Evolutionary conservation across 2,113 vertebrate genomes (phyloP).

Genomic region (Sialia sialis): DNA sequence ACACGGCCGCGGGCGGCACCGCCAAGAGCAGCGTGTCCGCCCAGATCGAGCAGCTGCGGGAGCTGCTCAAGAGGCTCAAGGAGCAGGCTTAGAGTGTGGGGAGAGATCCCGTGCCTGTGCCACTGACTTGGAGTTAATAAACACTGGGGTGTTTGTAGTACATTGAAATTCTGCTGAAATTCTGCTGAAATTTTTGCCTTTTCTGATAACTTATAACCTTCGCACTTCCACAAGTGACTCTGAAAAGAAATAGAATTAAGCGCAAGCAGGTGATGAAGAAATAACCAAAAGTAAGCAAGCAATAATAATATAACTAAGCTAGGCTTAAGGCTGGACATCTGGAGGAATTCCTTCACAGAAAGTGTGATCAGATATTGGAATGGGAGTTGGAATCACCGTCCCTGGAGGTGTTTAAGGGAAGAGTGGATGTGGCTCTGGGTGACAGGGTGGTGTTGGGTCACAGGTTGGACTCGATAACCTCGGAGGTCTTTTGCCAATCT

Average conservation of each 20-base stretch:
- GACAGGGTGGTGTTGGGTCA: neutral
- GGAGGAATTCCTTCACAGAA: neutral
- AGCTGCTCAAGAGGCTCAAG: slow-evolving; percentile 73
- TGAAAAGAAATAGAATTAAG: neutral
- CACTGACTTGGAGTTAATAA: slow-evolving; percentile 42
- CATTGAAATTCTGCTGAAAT: neutral
- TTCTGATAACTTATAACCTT: neutral
- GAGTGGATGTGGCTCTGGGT: neutral
- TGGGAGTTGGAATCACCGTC: neutral
- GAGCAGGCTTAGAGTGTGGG: slow-evolving; percentile 47
- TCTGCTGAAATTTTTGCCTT: too few species aligned
- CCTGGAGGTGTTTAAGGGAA: neutral
- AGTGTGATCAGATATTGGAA: neutral
- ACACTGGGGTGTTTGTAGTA: slow-evolving; percentile 4
- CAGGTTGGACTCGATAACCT: too few species aligned
- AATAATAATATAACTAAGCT: neutral
- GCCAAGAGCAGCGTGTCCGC: slow-evolving; percentile 80
- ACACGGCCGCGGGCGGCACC: slow-evolving; percentile 84
- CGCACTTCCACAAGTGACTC: neutral
- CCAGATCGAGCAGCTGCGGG: slow-evolving; percentile 85
- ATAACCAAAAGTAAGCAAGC: neutral
- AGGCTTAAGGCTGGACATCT: too few species aligned
- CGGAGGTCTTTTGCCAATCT: neutral
- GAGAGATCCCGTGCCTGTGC: neutral
- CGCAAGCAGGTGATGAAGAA: accelerated